Evolutionary conservation across 2,797 vertebrate genomes (phyloP), one percentile per base, ranked within the genome.

Genomic region (Morelia viridis): DNA sequence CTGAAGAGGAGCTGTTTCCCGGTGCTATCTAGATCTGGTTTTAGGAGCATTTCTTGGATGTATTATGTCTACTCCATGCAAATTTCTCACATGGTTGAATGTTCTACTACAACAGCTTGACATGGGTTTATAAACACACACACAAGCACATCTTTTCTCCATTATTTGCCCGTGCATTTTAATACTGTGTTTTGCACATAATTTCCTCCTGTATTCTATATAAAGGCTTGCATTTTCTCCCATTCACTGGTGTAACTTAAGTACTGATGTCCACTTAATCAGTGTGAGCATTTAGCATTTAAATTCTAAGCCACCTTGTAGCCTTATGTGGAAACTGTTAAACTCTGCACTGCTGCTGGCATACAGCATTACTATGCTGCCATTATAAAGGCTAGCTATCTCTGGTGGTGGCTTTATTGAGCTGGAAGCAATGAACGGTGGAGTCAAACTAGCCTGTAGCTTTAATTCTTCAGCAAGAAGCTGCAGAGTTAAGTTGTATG

Each of bases 111-210:
- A 26, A 31, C 24, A 56, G 28, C 68, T 41, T 87, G 92, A 71
- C 24, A 57, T 57, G 22, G 68, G 26, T 87, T 31, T 46, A 76
- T 11, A 76, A 3, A 46, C 19, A 86, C 19, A 58, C 35, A 57
- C 7, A 50, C n/a, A 11, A 11, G 9, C 87, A 80, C 10, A 46
- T 28, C 46, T 7, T 46, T 50, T 90, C 19, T 35, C 26, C 4
- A 41, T 65, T 85, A 13, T 90, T 83, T 88, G 46, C 9, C 65
- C 31, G 46, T 46, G 19, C 68, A 83, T 65, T 92, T 87, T 61
- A 76, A 88, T 60, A 57, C 9, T 41, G 41, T 9, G 60, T 80
- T 92, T 88, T 90, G 57, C 89, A 92, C 64, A 90, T 76, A 50
- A 22, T 76, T 60, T 89, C 41, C n/a, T 57, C 89, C 46, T 64